Conservation (phyloP, 1,140 invertebrate genomes). For the Spodoptera litura region DNA sequence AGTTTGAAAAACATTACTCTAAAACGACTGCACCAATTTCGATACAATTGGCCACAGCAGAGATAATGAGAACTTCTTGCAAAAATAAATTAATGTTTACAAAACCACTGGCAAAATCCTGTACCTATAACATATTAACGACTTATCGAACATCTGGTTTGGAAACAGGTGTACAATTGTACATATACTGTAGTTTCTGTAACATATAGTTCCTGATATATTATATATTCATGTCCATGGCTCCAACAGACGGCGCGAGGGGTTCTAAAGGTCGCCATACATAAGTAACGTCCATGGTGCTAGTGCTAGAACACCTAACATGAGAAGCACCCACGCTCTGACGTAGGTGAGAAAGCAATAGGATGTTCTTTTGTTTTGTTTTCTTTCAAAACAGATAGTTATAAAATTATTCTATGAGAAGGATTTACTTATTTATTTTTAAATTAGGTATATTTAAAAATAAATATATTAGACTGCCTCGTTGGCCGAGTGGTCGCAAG, state of each 20-base stretch:
- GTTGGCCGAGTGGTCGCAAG: no score
- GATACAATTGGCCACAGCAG: no score
- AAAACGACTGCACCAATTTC: no score
- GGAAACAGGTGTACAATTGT: conserved; percentile 9
- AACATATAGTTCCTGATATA: not conserved
- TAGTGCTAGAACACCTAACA: not conserved
- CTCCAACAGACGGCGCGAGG: not conserved
- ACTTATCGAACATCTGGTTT: not conserved
- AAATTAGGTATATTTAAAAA: no score
- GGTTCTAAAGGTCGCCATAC: conserved; percentile 11
- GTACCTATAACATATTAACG: no score
- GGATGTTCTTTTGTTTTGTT: not conserved
- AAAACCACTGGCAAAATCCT: no score
- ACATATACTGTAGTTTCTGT: not conserved
- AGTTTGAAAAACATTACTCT: no score
- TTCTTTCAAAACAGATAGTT: not conserved
- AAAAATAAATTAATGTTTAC: no score
- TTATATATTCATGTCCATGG: conserved; percentile 2
- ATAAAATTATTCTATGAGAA: no score
- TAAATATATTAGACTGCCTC: no score
- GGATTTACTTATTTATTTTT: no score
- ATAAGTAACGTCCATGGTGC: not conserved
- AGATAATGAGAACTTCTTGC: no score
- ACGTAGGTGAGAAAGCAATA: not conserved
- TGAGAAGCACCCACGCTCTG: conserved; percentile 5